phyloP scores from a whole-genome alignment of 2,888 invertebrate genomes.

The Sycophila texana region DNA sequence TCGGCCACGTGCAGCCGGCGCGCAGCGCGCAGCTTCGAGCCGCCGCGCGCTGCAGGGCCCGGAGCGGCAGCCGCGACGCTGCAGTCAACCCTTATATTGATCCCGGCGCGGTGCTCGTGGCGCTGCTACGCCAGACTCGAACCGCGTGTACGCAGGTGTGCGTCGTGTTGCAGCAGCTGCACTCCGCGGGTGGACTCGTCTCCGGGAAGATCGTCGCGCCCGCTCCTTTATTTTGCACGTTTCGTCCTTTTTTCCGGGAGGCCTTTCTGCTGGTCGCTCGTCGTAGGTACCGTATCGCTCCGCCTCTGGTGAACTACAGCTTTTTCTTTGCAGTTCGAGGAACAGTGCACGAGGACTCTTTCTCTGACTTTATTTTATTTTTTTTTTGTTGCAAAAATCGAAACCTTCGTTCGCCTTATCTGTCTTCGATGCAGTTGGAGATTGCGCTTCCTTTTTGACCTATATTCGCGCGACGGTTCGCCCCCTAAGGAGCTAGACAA shows the following conservation, averaged over 20 bases:
- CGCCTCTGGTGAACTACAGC: no score
- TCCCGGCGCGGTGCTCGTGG: conserved; percentile 30
- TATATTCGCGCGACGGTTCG: background rate
- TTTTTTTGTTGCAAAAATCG: no score
- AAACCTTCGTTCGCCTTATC: no score
- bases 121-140: conserved; percentile 1
- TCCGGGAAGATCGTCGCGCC: background rate
- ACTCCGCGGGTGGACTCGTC: conserved; percentile 51
- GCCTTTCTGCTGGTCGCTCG: background rate
- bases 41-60: background rate
- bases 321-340: no score
- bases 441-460: conserved; percentile 13
- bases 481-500: background rate
- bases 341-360: no score
- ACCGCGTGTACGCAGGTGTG: conserved; percentile 10
- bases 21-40: conserved; percentile 13
- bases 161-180: background rate
- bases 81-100: conserved; percentile 50
- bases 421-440: conserved; percentile 5
- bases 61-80: conserved; percentile 19
- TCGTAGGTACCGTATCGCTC: no score
- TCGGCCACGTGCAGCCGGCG: conserved; percentile 44
- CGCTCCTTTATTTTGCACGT: background rate
- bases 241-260: background rate
- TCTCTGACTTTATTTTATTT: background rate